Evolutionary conservation across 2,113 vertebrate species (phyloP).

Genomic region (Seriola rivoliana): DNA sequence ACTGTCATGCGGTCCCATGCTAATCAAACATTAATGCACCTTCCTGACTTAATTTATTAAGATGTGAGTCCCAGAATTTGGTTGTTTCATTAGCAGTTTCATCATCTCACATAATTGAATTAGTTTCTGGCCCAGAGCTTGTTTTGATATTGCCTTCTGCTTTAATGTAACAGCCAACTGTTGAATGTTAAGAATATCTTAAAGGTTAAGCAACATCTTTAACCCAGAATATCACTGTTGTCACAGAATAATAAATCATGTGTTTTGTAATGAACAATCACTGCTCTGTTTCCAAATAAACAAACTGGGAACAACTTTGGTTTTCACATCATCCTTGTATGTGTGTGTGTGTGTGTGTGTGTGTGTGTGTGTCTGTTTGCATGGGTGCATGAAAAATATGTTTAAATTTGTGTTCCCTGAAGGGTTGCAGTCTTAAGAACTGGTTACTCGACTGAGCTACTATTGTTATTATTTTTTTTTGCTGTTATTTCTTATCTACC

Average conservation of each 20-base stretch:
- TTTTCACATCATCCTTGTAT: conserved; percentile 1
- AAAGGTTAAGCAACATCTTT: background rate
- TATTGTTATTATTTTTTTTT: too few species aligned
- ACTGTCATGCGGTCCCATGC: conserved; percentile 13
- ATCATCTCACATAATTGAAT: conserved; percentile 31
- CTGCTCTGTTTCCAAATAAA: conserved; percentile 67
- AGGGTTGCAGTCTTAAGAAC: too few species aligned
- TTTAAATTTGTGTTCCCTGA: too few species aligned
- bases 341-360: background rate
- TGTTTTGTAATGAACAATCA: conserved; percentile 34
- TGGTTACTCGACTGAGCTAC: too few species aligned
- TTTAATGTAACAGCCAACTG: background rate
- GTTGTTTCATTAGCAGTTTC: conserved; percentile 41
- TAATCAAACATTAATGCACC: conserved; percentile 47
- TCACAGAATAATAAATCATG: background rate
- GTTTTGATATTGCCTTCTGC: conserved; percentile 1
- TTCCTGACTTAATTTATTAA: conserved; percentile 65
- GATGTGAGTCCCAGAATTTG: conserved; percentile 38
- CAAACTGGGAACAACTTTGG: conserved; percentile 45
- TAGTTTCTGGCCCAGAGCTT: background rate
- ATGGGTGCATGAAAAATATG: background rate
- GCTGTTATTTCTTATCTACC: too few species aligned
- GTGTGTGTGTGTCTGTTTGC: background rate
- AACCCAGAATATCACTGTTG: background rate
- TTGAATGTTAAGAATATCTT: conserved; percentile 8